Base-by-base conservation (phyloP, 2,113 vertebrate species). In the Plectropomus leopardus region DNA sequence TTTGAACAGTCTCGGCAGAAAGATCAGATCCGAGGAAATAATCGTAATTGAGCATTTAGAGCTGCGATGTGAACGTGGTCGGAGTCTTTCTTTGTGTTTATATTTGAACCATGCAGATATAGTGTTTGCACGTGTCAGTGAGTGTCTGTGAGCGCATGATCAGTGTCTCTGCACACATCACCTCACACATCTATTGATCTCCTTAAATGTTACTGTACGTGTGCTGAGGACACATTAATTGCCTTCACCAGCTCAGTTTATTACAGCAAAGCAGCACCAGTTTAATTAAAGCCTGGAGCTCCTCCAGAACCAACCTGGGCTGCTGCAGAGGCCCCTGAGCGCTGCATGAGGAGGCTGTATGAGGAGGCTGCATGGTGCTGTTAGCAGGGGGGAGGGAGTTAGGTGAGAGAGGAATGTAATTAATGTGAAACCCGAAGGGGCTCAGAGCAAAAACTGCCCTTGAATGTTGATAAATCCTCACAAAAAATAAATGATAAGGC, bases 211-310 rank as follows among this genome's bases (percentile, higher is more conserved):
- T 55, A 42, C 23, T 60, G 32, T 24, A 17, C 53, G 53, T 63
- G 48, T 28, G 13, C 47, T 21, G 7, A 9, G 47, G 40, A 66
- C 55, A 57, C 67, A 32, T 70, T 81, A 48, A 84, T 74, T 55
- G 53, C 44, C 16, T 51, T 51, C 55, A 71, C 42, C 63, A 26
- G 53, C 64, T 55, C 48, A 21, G 45, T 23, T 71, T 61, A 76
- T 76, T 69, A 61, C 23, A 59, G 32, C 47, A n/a, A 17, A 51
- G 64, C 57, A 63, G 21, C 59, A 7, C 23, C 3, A 26, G 32
- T 54, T 83, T 63, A 66, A 76, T 85, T 78, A 72, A 73, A 60
- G 59, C 36, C 40, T n/a, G n/a, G 2, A 23, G 40, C 30, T 63
- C 1, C 36, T 72, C 66, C 7, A 32, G 19, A 58, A 57, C 45